phyloP scores from a whole-genome alignment of 2,888 invertebrate genomes.

The Melanostoma scalare region DNA sequence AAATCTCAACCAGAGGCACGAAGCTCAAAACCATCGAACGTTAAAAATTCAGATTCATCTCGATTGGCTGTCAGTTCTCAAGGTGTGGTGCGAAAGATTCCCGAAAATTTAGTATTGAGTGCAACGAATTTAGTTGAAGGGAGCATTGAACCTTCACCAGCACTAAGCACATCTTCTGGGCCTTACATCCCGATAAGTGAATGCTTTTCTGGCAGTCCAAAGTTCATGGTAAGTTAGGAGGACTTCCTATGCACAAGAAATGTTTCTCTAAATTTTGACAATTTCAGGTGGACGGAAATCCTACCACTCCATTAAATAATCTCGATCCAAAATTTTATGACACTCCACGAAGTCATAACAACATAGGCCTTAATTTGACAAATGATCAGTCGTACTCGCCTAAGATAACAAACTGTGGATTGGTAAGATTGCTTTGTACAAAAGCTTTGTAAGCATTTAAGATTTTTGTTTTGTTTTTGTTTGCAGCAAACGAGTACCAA shows the following conservation, averaged over 20 bases:
- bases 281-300: conserved; percentile 76
- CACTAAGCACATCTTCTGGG: conserved; percentile 87
- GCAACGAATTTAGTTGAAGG: conserved; percentile 78
- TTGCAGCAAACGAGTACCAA: conserved; percentile 77
- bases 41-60: conserved; percentile 28
- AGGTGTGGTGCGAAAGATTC: conserved; percentile 80
- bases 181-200: conserved; percentile 96
- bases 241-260: not conserved
- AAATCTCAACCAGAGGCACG: conserved; percentile 31
- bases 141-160: conserved; percentile 84
- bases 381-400: conserved; percentile 82
- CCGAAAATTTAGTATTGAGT: conserved; percentile 81
- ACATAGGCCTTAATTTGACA: conserved; percentile 81
- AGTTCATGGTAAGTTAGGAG: conserved; percentile 75
- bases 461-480: conserved; percentile 50
- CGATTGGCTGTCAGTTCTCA: conserved; percentile 76
- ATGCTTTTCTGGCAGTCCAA: conserved; percentile 91
- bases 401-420: conserved; percentile 81
- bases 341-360: conserved; percentile 81
- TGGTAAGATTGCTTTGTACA: conserved; percentile 74
- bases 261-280: not conserved
- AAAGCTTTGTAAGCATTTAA: not conserved
- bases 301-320: conserved; percentile 81
- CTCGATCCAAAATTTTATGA: conserved; percentile 84
- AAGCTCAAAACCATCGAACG: conserved; percentile 6